Evolutionary conservation across 2,113 vertebrate genomes (phyloP).

Genomic region (Channa argus): DNA sequence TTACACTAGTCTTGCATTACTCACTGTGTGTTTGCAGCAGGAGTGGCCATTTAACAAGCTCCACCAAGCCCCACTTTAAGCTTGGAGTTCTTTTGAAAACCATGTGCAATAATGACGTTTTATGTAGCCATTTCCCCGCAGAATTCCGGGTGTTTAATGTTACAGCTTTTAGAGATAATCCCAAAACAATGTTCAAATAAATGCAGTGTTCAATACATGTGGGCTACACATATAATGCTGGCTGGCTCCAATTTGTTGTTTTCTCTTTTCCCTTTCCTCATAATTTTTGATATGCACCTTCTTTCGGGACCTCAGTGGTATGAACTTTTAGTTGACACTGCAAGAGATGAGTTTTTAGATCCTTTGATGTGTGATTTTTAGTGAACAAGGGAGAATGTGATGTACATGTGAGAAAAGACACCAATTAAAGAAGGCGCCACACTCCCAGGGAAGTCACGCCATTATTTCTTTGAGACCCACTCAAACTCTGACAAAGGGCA

Average conservation of each 20-base stretch:
- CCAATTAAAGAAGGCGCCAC: constrained; percentile 74
- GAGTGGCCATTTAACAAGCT: too few relatives aligned
- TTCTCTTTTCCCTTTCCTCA: background rate
- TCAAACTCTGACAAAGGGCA: constrained; percentile 77
- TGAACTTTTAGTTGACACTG: constrained; percentile 58
- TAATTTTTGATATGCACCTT: constrained; percentile 18
- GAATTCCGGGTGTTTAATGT: too few relatives aligned
- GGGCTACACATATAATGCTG: constrained; percentile 3
- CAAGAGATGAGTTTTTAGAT: constrained; percentile 61
- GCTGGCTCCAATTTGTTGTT: constrained; percentile 13
- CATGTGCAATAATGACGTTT: background rate
- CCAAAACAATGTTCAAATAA: background rate
- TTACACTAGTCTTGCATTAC: too few relatives aligned
- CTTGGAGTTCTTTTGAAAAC: background rate
- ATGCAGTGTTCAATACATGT: background rate
- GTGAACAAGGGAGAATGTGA: constrained; percentile 75
- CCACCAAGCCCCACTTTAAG: background rate
- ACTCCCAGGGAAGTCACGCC: constrained; percentile 64
- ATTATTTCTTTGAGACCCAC: constrained; percentile 76
- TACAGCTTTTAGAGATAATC: too few relatives aligned
- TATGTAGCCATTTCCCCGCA: background rate
- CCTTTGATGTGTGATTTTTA: constrained; percentile 71
- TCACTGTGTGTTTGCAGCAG: too few relatives aligned
- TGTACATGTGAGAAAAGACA: constrained; percentile 73
- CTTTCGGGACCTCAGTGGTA: constrained; percentile 39